A percentile compares a stretch with the other conserved stretches of the same genome.
These are phyloP conservation scores for Cercopithecus mona DNA, from an alignment of 2,113 vertebrate genomes.

Conservation along the genomic window DNA sequence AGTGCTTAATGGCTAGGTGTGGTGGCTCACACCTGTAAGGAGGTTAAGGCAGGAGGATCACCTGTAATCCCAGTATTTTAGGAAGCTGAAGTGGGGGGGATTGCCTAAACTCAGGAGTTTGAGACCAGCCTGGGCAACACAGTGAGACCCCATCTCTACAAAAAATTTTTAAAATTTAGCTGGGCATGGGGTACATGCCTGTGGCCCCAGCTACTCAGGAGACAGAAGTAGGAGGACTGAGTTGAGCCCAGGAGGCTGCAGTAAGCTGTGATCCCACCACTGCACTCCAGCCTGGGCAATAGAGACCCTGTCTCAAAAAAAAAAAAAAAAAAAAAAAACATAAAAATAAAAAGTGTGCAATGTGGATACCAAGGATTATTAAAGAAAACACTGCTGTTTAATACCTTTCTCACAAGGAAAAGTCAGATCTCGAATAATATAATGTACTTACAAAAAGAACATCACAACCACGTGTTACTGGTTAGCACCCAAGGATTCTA, in stretches of 20 bases:
- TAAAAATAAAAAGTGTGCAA: neutral
- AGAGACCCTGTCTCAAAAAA: no score
- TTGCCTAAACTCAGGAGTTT: neutral
- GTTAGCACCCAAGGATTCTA: neutral
- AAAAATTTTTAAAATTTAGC: neutral
- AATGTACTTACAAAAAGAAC: neutral
- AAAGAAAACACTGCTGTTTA: constrained; percentile 20
- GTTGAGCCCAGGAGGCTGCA: no score
- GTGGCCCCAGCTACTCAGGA: no score
- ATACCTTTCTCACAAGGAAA: constrained; percentile 9
- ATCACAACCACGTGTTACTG: neutral
- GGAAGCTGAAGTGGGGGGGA: neutral
- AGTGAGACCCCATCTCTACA: neutral
- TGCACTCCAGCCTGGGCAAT: no score
- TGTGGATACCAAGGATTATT: neutral
- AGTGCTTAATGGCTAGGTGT: neutral
- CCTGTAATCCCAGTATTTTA: no score
- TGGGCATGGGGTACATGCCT: no score
- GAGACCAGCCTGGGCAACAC: neutral
- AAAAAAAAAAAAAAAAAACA: no score
- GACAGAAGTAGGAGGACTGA: no score
- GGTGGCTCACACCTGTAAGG: no score
- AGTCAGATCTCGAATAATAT: neutral
- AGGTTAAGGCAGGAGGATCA: no score
- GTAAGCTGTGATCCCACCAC: no score